Percentiles rank a stretch among this genome's conserved stretches.
Conservation (phyloP, 2,797 vertebrate genomes). For the Cryptoblepharus egeriae region DNA sequence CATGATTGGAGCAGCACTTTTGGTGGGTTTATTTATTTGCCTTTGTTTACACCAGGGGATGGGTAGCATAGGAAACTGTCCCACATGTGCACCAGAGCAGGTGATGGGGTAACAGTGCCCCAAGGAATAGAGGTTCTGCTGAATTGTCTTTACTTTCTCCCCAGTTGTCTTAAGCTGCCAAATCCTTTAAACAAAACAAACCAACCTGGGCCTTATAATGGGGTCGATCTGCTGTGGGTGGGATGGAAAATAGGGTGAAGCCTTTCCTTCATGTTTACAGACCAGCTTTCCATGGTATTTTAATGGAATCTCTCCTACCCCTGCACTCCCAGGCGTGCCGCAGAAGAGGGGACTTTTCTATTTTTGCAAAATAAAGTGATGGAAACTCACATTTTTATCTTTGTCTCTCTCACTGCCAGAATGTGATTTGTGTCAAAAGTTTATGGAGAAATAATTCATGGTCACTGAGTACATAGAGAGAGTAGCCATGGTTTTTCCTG, state of each 20-base stretch:
- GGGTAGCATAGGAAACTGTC: not conserved
- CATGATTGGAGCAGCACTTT: constrained; percentile 9
- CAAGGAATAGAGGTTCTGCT: not conserved
- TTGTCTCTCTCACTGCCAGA: not conserved
- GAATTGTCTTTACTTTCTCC: constrained; percentile 39
- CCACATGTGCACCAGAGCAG: constrained; percentile 23
- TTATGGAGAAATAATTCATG: no score
- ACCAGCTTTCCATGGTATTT: constrained; percentile 45
- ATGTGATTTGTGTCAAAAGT: not conserved
- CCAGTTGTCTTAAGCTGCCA: constrained; percentile 72
- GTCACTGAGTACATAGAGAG: not conserved
- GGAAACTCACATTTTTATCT: constrained; percentile 60
- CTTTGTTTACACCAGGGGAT: constrained; percentile 67
- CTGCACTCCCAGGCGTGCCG: constrained; percentile 59
- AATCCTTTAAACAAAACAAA: constrained; percentile 42
- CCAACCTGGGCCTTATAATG: constrained; percentile 53
- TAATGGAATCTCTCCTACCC: constrained; percentile 37
- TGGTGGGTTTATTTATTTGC: constrained; percentile 72
- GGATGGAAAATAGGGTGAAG: constrained; percentile 60
- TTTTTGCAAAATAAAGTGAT: constrained; percentile 79
- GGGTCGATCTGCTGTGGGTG: constrained; percentile 58
- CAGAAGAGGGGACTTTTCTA: constrained; percentile 74
- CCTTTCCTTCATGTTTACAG: constrained; percentile 72
- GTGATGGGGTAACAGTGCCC: not conserved
- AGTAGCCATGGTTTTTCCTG: no score